Base-by-base conservation (phyloP, 2,888 invertebrate species). In the Drosophila buzzatii region DNA sequence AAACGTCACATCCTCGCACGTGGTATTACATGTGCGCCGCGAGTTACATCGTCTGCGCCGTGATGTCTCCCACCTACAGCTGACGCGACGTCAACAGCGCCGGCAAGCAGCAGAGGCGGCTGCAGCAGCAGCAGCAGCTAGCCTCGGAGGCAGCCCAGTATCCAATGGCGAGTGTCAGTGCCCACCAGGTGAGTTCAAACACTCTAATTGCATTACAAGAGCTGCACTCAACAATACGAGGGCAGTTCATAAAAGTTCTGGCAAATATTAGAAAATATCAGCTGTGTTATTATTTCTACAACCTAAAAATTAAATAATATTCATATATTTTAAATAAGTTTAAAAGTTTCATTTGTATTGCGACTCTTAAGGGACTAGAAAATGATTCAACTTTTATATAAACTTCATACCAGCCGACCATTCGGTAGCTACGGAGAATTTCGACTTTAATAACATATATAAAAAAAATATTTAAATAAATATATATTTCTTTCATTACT, bases 171-270 rank as follows among this genome's bases (percentile, higher is more conserved):
- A 96, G 93, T 96, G 96, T 94, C 94, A 94, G 83, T 96, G 96
- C 94, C 96, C 96, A 92, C 94, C 96, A 96, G 96, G 96, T 96
- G 92, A 92, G 93, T 91, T 91, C 12, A 8, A 27, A 8, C 23
- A 1, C 45, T 18, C 18, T 6, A n/a, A 8, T 52, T 27, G 44
- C 14, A 44, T 57, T 42, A 9, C 20, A 6, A 9, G 41, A 8
- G 3, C 31, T 18, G 14, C 18, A 56, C 0, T 23, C 20, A 2
- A 16, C n/a, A n/a, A 2, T 16, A 12, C 57, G 57, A 45, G 44
- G 44, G 44, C 2, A 20, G 44, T 2, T 45, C n/a, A 35, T 18
- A 3, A 23, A 18, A 27, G 7, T 23, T 27, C 0, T 12, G 10
- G 0, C 1, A 3, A 27, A 39, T 8, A n/a, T 10, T 10, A 2